Evolutionary conservation across 2,797 vertebrate genomes (phyloP), one percentile per base, ranked within the genome.

Genomic region (Phataginus tricuspis): DNA sequence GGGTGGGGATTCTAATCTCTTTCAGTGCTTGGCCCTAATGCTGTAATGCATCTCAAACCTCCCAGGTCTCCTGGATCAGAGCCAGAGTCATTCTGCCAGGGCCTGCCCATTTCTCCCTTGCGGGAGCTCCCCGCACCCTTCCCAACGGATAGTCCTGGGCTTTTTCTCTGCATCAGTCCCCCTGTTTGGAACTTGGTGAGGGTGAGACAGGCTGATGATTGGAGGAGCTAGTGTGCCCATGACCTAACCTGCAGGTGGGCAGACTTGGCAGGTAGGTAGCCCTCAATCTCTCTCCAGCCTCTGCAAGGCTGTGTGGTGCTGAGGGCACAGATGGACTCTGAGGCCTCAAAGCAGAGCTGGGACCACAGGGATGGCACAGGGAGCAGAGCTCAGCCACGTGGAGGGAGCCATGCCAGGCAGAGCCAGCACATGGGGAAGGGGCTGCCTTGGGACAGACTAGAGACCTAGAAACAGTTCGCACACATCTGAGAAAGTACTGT

Each of bases 1-100:
- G 92, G 74, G 9, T 51, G 57, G 75, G 61, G 92, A 83, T 71
- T 94, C 94, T 95, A 95, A 97, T 97, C 95, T 88, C 66, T 88
- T 79, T 53, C 59, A 89, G 71, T 45, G 61, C 66, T 89, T 0
- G 4, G 59, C 80, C 69, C 86, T 96, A 92, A 96, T 95, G 96
- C 95, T 86, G 4, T 51, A 55, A 16, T 77, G 2, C 25, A 25
- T 37, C 82, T 90, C 68, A 31, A 39, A 49, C 55, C 83, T 84
- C 42, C 77, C 1, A 5, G 7, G 45, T 95, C 94, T 94, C 93
- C 96, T 75, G 83, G 90, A 66, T 85, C 92, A 61, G 19, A 61
- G 61, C 90, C 95, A 91, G 66, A 82, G 23, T 92, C 83, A 96
- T 96, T 90, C 90, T 88, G 59, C 77, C 66, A 69, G 80, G 39